These are phyloP conservation scores for Seira musarum DNA, from an alignment of 2,888 invertebrate genomes.

Conservation along the genomic window DNA sequence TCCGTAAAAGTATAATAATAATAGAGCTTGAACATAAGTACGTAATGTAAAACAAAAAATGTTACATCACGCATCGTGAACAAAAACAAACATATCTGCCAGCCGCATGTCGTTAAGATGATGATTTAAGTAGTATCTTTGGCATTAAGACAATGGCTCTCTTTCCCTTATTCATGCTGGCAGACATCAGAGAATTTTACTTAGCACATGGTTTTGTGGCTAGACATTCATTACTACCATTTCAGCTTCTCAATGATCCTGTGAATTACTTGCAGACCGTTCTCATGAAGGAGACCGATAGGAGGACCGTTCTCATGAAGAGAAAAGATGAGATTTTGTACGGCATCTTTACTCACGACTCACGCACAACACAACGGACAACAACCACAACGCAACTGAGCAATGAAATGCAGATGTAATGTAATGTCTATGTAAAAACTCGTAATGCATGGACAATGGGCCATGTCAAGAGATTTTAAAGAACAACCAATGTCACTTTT, in stretches of 20 bases:
- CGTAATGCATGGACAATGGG: too few species aligned
- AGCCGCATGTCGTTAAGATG: constrained; percentile 56
- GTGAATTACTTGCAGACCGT: constrained; percentile 50
- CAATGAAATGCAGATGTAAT: constrained; percentile 7
- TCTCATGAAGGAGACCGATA: too few species aligned
- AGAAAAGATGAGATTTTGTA: constrained; percentile 19
- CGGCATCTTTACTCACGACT: constrained; percentile 26
- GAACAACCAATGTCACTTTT: constrained; percentile 43
- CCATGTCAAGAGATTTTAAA: constrained; percentile 3
- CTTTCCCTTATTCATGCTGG: too few species aligned
- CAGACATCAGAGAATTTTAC: too few species aligned
- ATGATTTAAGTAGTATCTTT: constrained; percentile 51
- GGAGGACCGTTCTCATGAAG: too few species aligned
- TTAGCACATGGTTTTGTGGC: too few species aligned
- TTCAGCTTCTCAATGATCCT: constrained; percentile 13
- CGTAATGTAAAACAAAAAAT: constrained; percentile 32
- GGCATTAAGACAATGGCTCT: constrained; percentile 39
- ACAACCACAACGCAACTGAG: constrained; percentile 28
- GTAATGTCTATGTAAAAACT: too few species aligned
- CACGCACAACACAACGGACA: constrained; percentile 3
- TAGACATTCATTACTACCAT: too few species aligned
- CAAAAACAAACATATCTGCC: constrained; percentile 56
- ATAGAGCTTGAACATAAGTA: too few species aligned
- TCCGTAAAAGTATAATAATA: too few species aligned
- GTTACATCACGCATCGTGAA: constrained; percentile 31